phyloP scores from a whole-genome alignment of 2,888 invertebrate genomes.

The Noctua comes region DNA sequence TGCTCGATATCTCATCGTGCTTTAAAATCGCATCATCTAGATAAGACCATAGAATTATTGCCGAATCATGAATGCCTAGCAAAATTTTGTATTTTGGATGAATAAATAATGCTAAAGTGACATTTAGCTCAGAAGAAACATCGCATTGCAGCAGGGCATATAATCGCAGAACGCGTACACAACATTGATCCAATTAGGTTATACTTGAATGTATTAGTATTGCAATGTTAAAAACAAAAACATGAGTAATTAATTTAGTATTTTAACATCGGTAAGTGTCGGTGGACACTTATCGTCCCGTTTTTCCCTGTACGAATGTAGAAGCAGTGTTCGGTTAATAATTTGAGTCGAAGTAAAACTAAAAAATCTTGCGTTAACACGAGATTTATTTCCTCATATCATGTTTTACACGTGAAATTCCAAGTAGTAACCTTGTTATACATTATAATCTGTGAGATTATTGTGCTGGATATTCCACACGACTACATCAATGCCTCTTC shows the following conservation, averaged over 20 bases:
- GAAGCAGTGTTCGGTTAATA: slow-evolving; percentile 3
- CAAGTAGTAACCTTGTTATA: neutral
- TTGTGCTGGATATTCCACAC: neutral
- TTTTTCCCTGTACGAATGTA: slow-evolving; percentile 36
- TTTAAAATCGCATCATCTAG: neutral
- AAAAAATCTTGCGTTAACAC: slow-evolving; percentile 1
- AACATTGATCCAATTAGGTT: slow-evolving; percentile 9
- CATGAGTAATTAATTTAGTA: slow-evolving; percentile 20
- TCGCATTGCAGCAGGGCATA: slow-evolving; percentile 36
- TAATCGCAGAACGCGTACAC: slow-evolving; percentile 42
- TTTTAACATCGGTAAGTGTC: slow-evolving; percentile 21
- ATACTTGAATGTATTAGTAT: slow-evolving; percentile 9
- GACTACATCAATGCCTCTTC: neutral
- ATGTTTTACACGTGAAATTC: slow-evolving; percentile 1
- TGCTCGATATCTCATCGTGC: neutral
- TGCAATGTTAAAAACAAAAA: slow-evolving; percentile 12
- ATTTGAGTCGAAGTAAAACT: slow-evolving; percentile 9
- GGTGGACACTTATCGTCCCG: slow-evolving; percentile 7
- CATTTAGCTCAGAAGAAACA: slow-evolving; percentile 11
- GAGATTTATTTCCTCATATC: neutral
- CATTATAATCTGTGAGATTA: neutral
- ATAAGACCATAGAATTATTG: neutral
- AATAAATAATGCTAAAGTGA: neutral
- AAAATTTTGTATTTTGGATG: neutral
- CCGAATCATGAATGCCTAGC: slow-evolving; percentile 1